Conservation (phyloP, 1,140 invertebrate species). For the Teleogryllus occipitalis region DNA sequence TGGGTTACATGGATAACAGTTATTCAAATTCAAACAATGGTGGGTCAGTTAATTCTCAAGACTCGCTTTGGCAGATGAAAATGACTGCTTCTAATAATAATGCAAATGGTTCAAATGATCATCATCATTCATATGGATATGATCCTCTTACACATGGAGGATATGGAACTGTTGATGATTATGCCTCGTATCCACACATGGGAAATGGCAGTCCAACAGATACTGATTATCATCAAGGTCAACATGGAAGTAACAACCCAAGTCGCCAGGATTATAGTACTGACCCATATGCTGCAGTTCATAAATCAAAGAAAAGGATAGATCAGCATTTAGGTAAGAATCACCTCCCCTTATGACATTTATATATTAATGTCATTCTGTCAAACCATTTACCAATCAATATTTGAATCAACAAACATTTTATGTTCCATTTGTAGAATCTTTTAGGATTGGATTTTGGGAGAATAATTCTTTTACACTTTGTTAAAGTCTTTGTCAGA, state of each 20-base stretch:
- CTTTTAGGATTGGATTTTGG: no score
- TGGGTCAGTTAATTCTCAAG: slow-evolving; percentile 86
- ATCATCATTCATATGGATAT: slow-evolving; percentile 49
- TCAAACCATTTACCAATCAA: no score
- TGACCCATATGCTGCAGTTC: slow-evolving; percentile 75
- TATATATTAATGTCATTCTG: no score
- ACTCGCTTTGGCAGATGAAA: slow-evolving; percentile 91
- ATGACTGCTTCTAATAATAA: slow-evolving; percentile 56
- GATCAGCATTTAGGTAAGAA: slow-evolving; percentile 69
- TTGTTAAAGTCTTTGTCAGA: no score
- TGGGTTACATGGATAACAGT: slow-evolving; percentile 83
- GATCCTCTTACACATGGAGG: slow-evolving; percentile 70
- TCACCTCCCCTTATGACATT: no score
- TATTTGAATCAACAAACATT: no score
- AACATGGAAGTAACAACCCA: slow-evolving; percentile 53
- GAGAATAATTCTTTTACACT: no score
- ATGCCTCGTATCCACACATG: slow-evolving; percentile 71
- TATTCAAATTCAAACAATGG: slow-evolving; percentile 88
- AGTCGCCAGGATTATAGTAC: slow-evolving; percentile 76
- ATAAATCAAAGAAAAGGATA: slow-evolving; percentile 75
- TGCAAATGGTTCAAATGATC: slow-evolving; percentile 34
- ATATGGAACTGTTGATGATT: slow-evolving; percentile 76
- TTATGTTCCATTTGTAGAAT: no score
- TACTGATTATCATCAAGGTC: slow-evolving; percentile 45
- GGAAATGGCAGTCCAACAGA: slow-evolving; percentile 42